phyloP scores from a whole-genome alignment of 2,797 vertebrate species.

The Pteronotus mesoamericanus region DNA sequence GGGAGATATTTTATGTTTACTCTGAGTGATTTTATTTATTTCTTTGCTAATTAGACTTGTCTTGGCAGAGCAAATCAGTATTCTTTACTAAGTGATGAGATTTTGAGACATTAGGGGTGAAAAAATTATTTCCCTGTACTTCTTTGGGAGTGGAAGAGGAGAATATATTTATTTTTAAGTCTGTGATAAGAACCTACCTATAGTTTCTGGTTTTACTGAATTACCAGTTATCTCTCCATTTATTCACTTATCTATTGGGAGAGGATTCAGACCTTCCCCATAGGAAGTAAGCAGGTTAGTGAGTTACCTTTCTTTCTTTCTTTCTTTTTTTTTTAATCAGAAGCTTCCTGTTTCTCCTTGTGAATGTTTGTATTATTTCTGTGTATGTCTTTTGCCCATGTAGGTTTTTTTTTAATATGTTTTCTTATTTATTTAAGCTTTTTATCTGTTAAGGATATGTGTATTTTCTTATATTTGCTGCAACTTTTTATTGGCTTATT shows the following conservation, averaged over 20 bases:
- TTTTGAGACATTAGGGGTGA: background rate
- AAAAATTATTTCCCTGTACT: background rate
- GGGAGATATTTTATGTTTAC: background rate
- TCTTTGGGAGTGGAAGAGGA: background rate
- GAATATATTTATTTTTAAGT: background rate
- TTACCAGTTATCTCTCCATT: background rate
- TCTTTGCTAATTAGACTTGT: background rate
- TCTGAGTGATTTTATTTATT: background rate
- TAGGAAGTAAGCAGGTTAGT: background rate
- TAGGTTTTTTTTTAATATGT: background rate
- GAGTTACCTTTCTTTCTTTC: no score
- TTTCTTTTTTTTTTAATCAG: background rate
- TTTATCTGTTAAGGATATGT: background rate
- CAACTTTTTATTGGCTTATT: background rate
- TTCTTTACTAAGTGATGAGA: background rate
- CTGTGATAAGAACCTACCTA: background rate
- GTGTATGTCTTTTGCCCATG: background rate
- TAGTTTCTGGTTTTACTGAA: background rate
- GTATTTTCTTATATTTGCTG: background rate
- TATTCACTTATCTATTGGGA: background rate
- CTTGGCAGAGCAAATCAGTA: background rate
- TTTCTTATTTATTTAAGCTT: background rate
- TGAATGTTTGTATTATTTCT: background rate
- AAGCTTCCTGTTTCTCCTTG: background rate
- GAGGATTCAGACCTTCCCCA: background rate